phyloP scores from a whole-genome alignment of 1,140 invertebrate genomes.

The Antheraea mylitta region DNA sequence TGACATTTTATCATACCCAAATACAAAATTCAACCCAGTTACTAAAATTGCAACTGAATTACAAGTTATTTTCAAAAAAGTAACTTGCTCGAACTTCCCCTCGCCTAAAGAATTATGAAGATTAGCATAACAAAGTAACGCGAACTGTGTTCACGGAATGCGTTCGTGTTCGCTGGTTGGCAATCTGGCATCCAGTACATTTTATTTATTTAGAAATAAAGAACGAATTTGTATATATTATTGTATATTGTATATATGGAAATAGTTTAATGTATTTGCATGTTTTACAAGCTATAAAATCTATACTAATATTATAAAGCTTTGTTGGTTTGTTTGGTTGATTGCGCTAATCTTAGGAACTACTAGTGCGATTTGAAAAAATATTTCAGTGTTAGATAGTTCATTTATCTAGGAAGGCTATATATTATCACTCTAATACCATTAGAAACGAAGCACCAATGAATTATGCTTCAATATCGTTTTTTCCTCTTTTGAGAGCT shows the following conservation, averaged over 20 bases:
- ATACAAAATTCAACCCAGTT: slow-evolving; percentile 36
- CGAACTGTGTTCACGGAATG: slow-evolving; percentile 67
- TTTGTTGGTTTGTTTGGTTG: no score
- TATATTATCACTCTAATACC: no score
- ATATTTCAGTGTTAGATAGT: no score
- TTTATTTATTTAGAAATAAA: neutral
- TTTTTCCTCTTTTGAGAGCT: no score
- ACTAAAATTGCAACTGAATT: slow-evolving; percentile 69
- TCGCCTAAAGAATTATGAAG: slow-evolving; percentile 74
- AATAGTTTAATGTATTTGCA: no score
- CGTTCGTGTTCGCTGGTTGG: slow-evolving; percentile 48
- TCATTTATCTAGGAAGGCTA: no score
- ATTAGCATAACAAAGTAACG: slow-evolving; percentile 77
- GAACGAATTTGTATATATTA: neutral
- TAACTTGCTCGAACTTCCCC: slow-evolving; percentile 61
- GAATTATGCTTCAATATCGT: no score
- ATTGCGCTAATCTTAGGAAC: no score
- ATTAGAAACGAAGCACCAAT: no score
- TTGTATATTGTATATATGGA: neutral
- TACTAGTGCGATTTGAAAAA: no score
- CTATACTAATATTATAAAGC: no score
- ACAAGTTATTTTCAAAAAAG: slow-evolving; percentile 74
- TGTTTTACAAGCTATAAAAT: no score
- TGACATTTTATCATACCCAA: slow-evolving; percentile 21
- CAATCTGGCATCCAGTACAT: slow-evolving; percentile 28